Evolutionary conservation across 1,140 invertebrate species (phyloP), one percentile per base, ranked within the genome.

Genomic region (Oncopodura yosiiana): DNA sequence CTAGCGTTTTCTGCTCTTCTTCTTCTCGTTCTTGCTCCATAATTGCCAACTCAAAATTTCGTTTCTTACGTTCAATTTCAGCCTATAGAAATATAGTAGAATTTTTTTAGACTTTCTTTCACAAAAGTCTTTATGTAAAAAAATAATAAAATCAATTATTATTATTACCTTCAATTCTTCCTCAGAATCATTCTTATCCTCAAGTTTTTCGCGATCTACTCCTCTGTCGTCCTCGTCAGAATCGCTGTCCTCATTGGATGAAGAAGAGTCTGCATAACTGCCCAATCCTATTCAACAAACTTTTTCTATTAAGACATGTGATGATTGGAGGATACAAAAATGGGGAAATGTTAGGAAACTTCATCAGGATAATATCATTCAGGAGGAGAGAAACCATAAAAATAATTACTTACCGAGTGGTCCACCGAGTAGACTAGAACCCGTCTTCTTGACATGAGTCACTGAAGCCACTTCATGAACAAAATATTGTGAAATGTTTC

Each of bases 391-490:
- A 43, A 5, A 21, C 3, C 19, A 16, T 8, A n/a, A 36, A 6
- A n/a, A 6, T 24, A 49, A 26, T 29, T 36, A 29, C 58, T 60
- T 61, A 56, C 59, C 59, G 32, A 61, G 46, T 29, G 49, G 44
- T 53, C 59, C 59, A 53, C 53, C 48, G 42, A 46, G 53, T 38
- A 56, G 50, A 27, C 53, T 53, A 44, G 59, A 36, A 48, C 49
- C 38, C 48, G 38, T 53, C 43, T 54, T 56, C 49, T 51, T 49
- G 27, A 58, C 27, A 26, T 53, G 45, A 24, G 36, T 32, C 34
- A 45, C 36, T 39, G 54, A 53, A 19, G 44, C 53, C 59, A 61
- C 59, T 61, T 61, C 43, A 60, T 60, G 32, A 50, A 55, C 41
- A 60, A 53, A 59, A 59, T 50, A 36, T 52, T 24, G 36, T 49